A percentile compares a stretch with the other conserved stretches of the same genome.
These are phyloP conservation scores for Shargacucullia verbasci DNA, from an alignment of 2,888 invertebrate genomes.

Conservation along the genomic window DNA sequence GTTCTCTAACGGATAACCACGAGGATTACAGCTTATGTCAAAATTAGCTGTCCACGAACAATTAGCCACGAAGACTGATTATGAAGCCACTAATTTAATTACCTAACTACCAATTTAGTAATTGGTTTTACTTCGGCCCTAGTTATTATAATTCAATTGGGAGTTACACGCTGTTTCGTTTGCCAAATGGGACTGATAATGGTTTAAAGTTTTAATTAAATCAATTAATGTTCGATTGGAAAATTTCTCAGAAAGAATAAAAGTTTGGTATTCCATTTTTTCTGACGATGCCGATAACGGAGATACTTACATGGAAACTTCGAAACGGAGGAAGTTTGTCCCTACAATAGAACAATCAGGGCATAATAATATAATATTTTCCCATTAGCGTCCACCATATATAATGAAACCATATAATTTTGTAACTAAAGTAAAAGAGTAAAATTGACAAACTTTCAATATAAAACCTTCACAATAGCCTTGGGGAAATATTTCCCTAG, in stretches of 20 bases:
- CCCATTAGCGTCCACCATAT: too few relatives aligned
- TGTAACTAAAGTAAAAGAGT: too few relatives aligned
- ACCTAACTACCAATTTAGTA: conserved; percentile 46
- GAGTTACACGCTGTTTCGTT: conserved; percentile 19
- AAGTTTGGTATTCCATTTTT: too few relatives aligned
- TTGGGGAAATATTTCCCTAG: not conserved
- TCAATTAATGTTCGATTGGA: not conserved
- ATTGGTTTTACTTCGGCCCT: conserved; percentile 47
- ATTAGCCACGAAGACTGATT: conserved; percentile 26
- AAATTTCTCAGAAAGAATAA: too few relatives aligned
- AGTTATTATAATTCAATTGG: conserved; percentile 55
- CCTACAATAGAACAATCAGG: too few relatives aligned
- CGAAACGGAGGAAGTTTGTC: too few relatives aligned
- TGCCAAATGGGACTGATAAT: conserved; percentile 25
- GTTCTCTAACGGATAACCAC: too few relatives aligned
- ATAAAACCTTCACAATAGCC: not conserved
- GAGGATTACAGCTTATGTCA: conserved; percentile 11
- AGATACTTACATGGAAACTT: too few relatives aligned
- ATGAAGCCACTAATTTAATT: conserved; percentile 46
- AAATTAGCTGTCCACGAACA: conserved; percentile 21
- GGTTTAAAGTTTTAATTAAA: conserved; percentile 19
- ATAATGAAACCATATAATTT: too few relatives aligned
- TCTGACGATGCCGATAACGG: too few relatives aligned
- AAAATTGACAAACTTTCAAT: too few relatives aligned
- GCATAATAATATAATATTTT: too few relatives aligned